These are phyloP conservation scores for Odiellus spinosus DNA, from an alignment of 2,888 invertebrate species.

Conservation along the genomic window DNA sequence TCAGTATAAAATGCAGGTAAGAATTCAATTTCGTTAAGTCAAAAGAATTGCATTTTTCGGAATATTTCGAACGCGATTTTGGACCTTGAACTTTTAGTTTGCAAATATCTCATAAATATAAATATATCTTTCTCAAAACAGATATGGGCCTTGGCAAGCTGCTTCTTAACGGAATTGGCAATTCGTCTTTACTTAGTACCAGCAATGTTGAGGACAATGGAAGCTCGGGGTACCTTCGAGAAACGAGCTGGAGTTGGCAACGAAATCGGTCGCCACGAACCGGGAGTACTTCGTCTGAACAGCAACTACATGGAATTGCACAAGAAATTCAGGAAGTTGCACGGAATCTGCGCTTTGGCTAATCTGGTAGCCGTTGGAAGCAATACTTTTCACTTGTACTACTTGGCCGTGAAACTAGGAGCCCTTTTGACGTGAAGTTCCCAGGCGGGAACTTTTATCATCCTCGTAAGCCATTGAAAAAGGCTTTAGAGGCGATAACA, in stretches of 20 bases:
- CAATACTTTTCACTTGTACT: slow-evolving; percentile 48
- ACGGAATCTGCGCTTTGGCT: slow-evolving; percentile 61
- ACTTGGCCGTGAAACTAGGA: slow-evolving; percentile 40
- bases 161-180: slow-evolving; percentile 54
- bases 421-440: slow-evolving; percentile 5
- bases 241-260: slow-evolving; percentile 18
- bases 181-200: slow-evolving; percentile 61
- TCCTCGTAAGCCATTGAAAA: no score
- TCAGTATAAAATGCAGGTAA: no score
- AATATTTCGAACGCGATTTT: no score
- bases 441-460: not conserved
- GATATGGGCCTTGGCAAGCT: slow-evolving; percentile 45
- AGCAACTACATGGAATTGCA: slow-evolving; percentile 62
- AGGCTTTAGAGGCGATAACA: no score
- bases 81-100: no score
- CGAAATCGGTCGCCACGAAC: slow-evolving; percentile 47
- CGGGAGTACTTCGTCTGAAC: slow-evolving; percentile 52
- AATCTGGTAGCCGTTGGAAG: slow-evolving; percentile 54
- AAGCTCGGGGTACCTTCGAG: slow-evolving; percentile 56
- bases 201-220: slow-evolving; percentile 53
- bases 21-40: no score
- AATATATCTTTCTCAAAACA: slow-evolving; percentile 32
- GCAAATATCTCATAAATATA: no score
- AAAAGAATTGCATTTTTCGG: no score
- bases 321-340: slow-evolving; percentile 53